A percentile compares a stretch with the other conserved stretches of the same genome.
These are phyloP conservation scores for Octomys mimax DNA, from an alignment of 2,797 vertebrate species.

Conservation along the genomic window DNA sequence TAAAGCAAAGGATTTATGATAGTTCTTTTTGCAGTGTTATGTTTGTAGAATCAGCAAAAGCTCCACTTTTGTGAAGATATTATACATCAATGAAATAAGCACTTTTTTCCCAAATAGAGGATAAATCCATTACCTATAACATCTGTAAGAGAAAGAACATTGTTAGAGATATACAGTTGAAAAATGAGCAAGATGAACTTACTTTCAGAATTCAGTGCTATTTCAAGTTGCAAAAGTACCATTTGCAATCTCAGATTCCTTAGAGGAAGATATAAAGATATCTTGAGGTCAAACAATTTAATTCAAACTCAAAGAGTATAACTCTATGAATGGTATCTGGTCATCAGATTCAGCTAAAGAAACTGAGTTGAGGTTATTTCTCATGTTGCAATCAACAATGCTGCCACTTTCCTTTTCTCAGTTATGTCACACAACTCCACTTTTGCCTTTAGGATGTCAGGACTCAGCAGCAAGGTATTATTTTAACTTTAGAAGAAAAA, in stretches of 20 bases:
- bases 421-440: background rate
- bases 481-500: conserved; percentile 58
- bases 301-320: conserved; percentile 20
- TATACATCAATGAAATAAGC: conserved; percentile 7
- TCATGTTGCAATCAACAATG: background rate
- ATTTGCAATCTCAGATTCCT: background rate
- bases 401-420: background rate
- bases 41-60: background rate
- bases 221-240: background rate
- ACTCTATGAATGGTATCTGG: background rate
- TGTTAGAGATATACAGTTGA: background rate
- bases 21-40: background rate
- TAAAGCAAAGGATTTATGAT: background rate
- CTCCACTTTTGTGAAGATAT: background rate
- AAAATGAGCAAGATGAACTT: background rate
- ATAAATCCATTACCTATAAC: conserved; percentile 14
- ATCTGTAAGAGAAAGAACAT: conserved; percentile 23
- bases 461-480: conserved; percentile 5
- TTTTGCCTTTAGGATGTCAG: conserved; percentile 50
- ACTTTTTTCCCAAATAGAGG: background rate
- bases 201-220: conserved; percentile 14
- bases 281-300: conserved; percentile 38
- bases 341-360: conserved; percentile 41
- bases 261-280: background rate
- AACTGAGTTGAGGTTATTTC: conserved; percentile 4